phyloP scores from a whole-genome alignment of 1,140 invertebrate species.

The Drosophila sproati region DNA sequence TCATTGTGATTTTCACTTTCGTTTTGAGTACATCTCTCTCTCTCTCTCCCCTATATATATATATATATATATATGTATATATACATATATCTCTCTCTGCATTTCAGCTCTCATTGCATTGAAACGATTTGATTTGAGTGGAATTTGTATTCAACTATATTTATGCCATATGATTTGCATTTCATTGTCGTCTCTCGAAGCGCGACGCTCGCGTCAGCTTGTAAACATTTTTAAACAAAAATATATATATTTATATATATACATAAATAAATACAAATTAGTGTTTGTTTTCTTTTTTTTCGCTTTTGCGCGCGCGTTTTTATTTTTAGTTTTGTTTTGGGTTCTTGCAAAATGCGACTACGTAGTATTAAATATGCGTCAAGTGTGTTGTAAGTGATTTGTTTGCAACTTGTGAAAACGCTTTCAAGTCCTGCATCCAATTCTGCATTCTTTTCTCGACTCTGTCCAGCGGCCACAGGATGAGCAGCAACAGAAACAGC shows the following conservation, averaged over 20 bases:
- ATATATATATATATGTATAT: too few species aligned
- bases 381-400: slow-evolving; percentile 58
- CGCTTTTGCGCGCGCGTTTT: slow-evolving; percentile 17
- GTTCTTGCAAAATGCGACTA: slow-evolving; percentile 45
- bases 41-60: background rate
- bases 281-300: slow-evolving; percentile 16
- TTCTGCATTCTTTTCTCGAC: slow-evolving; percentile 23
- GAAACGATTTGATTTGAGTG: slow-evolving; percentile 31
- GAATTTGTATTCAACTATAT: slow-evolving; percentile 24
- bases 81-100: background rate
- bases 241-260: background rate
- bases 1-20: slow-evolving; percentile 24
- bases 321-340: slow-evolving; percentile 36
- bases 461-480: slow-evolving; percentile 67
- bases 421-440: background rate
- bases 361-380: slow-evolving; percentile 38
- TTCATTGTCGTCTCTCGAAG: slow-evolving; percentile 4
- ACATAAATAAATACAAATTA: slow-evolving; percentile 17
- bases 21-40: slow-evolving; percentile 1
- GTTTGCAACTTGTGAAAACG: slow-evolving; percentile 8
- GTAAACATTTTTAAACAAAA: background rate
- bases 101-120: slow-evolving; percentile 6
- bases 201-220: slow-evolving; percentile 8
- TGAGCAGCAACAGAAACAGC: slow-evolving; percentile 54
- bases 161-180: slow-evolving; percentile 21